Evolutionary conservation across 2,797 vertebrate species (phyloP).

Genomic region (Lemur catta): DNA sequence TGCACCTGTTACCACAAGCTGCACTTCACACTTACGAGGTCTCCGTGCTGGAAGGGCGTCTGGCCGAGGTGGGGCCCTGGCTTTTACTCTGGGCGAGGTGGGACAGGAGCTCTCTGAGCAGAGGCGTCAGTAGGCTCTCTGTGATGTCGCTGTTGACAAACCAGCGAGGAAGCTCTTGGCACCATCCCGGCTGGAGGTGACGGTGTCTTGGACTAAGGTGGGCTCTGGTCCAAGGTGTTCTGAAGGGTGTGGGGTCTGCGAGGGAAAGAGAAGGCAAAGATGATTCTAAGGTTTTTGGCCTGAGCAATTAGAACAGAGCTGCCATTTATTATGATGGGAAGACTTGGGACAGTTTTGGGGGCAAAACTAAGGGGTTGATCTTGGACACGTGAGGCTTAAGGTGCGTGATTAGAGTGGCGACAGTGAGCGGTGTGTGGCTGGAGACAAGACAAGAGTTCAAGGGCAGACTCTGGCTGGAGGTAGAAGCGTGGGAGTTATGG

Average conservation of each 20-base stretch:
- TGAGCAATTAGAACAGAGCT: background rate
- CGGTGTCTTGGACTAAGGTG: background rate
- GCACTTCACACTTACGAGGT: rapidly evolving
- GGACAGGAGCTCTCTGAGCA: rapidly evolving
- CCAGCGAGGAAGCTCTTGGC: background rate
- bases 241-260: background rate
- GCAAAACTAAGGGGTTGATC: background rate
- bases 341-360: background rate
- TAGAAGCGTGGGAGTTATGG: too few species aligned
- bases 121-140: background rate
- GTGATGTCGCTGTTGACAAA: background rate
- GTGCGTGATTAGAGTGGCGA: background rate
- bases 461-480: background rate
- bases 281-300: background rate
- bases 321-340: background rate
- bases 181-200: background rate
- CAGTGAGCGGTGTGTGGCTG: too few species aligned
- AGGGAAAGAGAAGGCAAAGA: background rate
- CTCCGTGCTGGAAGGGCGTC: rapidly evolving
- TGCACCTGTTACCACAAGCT: background rate
- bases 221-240: background rate
- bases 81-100: background rate
- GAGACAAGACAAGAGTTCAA: background rate
- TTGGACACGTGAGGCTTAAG: background rate
- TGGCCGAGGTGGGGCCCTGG: background rate